phyloP scores from a whole-genome alignment of 1,140 invertebrate genomes.

The Brachionus rotundiformis region DNA sequence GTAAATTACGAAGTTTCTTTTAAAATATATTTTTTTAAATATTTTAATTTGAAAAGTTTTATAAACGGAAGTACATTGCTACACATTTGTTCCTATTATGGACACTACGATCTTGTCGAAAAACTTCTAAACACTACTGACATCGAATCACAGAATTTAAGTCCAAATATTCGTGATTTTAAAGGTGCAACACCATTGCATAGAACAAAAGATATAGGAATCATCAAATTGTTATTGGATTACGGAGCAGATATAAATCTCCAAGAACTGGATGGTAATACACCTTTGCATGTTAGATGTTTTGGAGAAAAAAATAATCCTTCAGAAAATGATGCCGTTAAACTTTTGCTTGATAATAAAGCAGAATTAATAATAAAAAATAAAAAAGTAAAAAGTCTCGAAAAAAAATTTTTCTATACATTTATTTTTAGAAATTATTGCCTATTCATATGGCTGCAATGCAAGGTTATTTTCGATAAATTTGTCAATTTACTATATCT shows the following conservation, averaged over 20 bases:
- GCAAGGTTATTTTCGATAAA: slow-evolving; percentile 59
- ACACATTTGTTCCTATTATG: slow-evolving; percentile 75
- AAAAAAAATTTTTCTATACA: not conserved
- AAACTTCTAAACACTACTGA: slow-evolving; percentile 66
- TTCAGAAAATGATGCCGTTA: slow-evolving; percentile 57
- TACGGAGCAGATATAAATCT: slow-evolving; percentile 58
- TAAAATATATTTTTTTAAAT: too few relatives aligned
- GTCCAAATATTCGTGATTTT: slow-evolving; percentile 56
- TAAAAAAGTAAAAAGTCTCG: slow-evolving; percentile 56
- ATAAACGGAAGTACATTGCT: slow-evolving; percentile 72
- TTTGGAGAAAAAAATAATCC: slow-evolving; percentile 59
- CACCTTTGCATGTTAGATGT: slow-evolving; percentile 63
- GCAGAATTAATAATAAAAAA: slow-evolving; percentile 58
- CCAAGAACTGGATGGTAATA: slow-evolving; percentile 61
- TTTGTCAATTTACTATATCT: too few relatives aligned
- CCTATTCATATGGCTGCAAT: slow-evolving; percentile 63
- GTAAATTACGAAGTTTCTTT: slow-evolving; percentile 54
- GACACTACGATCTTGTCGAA: slow-evolving; percentile 70
- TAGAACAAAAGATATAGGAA: slow-evolving; percentile 57
- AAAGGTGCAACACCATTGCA: slow-evolving; percentile 62
- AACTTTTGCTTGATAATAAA: slow-evolving; percentile 57
- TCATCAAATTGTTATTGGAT: slow-evolving; percentile 60
- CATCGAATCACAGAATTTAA: slow-evolving; percentile 57
- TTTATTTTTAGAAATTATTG: slow-evolving; percentile 57
- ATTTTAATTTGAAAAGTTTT: slow-evolving; percentile 57